Evolutionary conservation across 2,113 vertebrate species (phyloP).

Genomic region (Micromys minutus): DNA sequence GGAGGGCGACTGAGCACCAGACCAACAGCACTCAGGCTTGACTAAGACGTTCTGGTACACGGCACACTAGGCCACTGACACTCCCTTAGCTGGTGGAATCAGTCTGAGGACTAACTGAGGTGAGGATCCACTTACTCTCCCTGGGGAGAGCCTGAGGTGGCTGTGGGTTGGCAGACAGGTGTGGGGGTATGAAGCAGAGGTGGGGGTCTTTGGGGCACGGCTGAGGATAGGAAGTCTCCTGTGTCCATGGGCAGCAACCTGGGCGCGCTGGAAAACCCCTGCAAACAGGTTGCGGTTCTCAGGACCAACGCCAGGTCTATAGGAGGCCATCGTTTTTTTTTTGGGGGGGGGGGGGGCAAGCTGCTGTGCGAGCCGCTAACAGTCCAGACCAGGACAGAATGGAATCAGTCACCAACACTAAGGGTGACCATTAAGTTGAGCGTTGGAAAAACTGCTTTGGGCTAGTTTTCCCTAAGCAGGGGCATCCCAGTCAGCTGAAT

Average conservation of each 20-base stretch:
- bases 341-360: too few species aligned
- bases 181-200: neutral
- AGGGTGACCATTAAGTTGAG: neutral
- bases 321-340: neutral
- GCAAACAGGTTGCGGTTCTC: neutral
- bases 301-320: neutral
- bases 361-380: neutral
- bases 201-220: neutral
- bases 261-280: neutral
- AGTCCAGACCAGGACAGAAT: neutral
- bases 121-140: neutral
- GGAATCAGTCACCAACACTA: neutral
- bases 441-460: neutral
- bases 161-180: neutral
- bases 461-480: neutral
- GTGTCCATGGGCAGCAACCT: neutral
- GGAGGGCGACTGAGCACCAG: slow-evolving; percentile 26
- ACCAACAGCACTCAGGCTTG: neutral
- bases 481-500: neutral
- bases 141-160: neutral
- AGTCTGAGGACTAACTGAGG: neutral
- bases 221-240: neutral
- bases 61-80: neutral
- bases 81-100: neutral
- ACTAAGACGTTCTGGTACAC: slow-evolving; percentile 1